Conservation (phyloP, 2,113 vertebrate genomes). For the Riparia riparia region DNA sequence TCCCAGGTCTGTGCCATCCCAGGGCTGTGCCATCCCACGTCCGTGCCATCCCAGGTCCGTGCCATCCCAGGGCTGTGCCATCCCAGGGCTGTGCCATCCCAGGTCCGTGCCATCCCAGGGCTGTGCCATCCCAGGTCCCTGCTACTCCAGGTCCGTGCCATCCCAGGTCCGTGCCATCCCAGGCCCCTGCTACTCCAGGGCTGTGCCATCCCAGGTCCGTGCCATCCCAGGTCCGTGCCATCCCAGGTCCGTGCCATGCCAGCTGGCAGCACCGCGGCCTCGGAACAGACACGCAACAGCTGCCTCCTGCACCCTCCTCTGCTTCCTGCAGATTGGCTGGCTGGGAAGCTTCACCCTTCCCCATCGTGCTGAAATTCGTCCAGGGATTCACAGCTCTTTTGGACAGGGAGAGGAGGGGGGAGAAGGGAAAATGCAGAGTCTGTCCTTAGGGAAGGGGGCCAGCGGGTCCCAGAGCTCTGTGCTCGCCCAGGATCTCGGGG, state of each 20-base stretch:
- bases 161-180: neutral
- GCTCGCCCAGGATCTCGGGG: neutral
- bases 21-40: neutral
- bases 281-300: neutral
- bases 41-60: neutral
- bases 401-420: neutral
- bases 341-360: neutral
- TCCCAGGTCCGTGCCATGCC: neutral
- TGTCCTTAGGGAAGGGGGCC: accelerated
- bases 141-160: neutral
- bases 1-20: neutral
- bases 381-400: neutral
- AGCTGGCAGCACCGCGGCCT: neutral
- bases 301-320: neutral
- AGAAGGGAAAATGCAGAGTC: neutral
- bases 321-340: neutral
- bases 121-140: neutral
- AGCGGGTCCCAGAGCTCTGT: neutral
- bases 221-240: neutral
- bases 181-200: neutral
- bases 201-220: neutral
- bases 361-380: neutral
- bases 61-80: neutral
- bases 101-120: neutral
- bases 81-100: neutral